These are phyloP conservation scores for Numenius arquata DNA, from an alignment of 2,113 vertebrate species.

Conservation along the genomic window DNA sequence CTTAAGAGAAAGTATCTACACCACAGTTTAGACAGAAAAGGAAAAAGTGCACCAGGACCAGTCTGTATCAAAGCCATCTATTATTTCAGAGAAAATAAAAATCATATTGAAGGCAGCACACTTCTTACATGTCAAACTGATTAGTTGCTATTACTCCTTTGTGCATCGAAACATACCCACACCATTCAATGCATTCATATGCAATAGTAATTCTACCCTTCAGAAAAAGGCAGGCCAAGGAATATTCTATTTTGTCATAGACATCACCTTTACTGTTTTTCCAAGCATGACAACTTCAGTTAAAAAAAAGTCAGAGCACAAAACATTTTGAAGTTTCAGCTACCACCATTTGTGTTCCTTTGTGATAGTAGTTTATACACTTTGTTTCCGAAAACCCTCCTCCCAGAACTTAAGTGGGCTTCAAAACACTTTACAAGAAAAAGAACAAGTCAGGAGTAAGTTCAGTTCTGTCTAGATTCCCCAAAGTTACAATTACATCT, in stretches of 20 bases:
- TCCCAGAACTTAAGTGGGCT: not conserved
- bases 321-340: conserved; percentile 60
- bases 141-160: not conserved
- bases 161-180: conserved; percentile 11
- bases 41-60: not conserved
- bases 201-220: conserved; percentile 32
- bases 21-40: not conserved
- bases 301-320: conserved; percentile 72
- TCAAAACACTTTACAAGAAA: conserved; percentile 21
- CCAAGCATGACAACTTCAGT: conserved; percentile 70
- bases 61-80: conserved; percentile 36
- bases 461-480: conserved; percentile 54
- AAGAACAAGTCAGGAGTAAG: conserved; percentile 51
- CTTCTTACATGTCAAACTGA: not conserved
- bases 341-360: conserved; percentile 61
- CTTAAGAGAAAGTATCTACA: not conserved
- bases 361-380: conserved; percentile 50
- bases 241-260: conserved; percentile 68
- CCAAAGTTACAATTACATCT: conserved; percentile 21
- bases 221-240: conserved; percentile 69
- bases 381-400: conserved; percentile 37
- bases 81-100: conserved; percentile 8
- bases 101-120: not conserved
- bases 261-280: conserved; percentile 78
- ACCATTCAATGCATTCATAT: conserved; percentile 28